These are phyloP conservation scores for Hormaphis cornu DNA, from an alignment of 1,140 invertebrate genomes.

Conservation along the genomic window DNA sequence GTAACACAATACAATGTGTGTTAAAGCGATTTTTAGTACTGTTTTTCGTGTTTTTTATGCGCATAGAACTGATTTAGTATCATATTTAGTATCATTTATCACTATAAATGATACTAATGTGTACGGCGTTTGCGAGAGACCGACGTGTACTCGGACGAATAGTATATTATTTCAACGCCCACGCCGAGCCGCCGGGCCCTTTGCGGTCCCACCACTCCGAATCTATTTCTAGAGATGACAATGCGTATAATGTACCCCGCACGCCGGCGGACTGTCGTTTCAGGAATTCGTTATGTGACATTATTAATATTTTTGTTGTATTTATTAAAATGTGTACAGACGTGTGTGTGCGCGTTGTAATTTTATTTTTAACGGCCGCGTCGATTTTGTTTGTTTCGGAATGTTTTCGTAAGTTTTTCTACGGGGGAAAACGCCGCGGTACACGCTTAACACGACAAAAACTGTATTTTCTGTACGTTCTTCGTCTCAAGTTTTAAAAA, in stretches of 20 bases:
- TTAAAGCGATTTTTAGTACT: too few relatives aligned
- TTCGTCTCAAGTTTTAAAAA: too few relatives aligned
- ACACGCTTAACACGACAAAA: background rate
- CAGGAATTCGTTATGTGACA: conserved; percentile 30
- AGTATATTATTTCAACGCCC: conserved; percentile 18
- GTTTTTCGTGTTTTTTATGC: too few relatives aligned
- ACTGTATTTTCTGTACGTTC: background rate
- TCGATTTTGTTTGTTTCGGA: conserved; percentile 1
- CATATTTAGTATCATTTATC: too few relatives aligned
- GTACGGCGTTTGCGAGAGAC: background rate
- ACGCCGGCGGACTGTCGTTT: conserved; percentile 21
- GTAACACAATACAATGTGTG: too few relatives aligned
- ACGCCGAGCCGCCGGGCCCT: conserved; percentile 22
- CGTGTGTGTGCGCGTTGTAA: too few relatives aligned
- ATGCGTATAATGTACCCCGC: background rate
- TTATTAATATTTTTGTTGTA: too few relatives aligned
- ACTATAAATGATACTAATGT: conserved; percentile 23
- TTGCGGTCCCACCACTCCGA: conserved; percentile 27
- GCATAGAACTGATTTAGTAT: too few relatives aligned
- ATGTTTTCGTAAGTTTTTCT: background rate
- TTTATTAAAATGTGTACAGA: too few relatives aligned
- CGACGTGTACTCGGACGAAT: too few relatives aligned
- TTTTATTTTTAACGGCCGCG: conserved; percentile 21
- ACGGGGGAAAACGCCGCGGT: background rate
- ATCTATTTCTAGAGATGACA: conserved; percentile 31